Conservation (phyloP, 2,797 vertebrate genomes). For the Nasua narica region DNA sequence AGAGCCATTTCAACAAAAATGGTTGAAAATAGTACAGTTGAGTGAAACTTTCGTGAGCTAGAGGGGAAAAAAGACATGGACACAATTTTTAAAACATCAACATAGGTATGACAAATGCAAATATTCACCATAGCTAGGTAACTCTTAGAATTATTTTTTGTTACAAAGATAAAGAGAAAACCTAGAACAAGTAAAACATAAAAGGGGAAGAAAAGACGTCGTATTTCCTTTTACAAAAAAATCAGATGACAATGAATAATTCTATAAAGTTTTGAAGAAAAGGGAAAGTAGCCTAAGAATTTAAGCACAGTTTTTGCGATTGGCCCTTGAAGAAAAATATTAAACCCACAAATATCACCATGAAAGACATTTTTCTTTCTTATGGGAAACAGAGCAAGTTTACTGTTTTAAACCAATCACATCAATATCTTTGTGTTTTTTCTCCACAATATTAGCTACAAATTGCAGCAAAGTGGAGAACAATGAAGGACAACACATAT, state of each 20-base stretch:
- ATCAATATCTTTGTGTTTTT: background rate
- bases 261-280: background rate
- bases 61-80: background rate
- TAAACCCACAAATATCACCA: background rate
- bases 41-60: background rate
- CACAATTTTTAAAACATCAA: background rate
- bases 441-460: background rate
- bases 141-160: background rate
- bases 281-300: background rate
- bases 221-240: background rate
- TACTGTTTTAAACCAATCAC: background rate
- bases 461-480: background rate
- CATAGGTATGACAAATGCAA: background rate
- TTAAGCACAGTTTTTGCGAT: background rate
- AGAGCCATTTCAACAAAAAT: background rate
- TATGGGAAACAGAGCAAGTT: background rate
- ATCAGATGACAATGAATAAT: background rate
- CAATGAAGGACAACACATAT: background rate
- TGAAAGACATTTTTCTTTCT: background rate
- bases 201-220: background rate
- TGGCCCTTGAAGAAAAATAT: background rate
- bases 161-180: background rate
- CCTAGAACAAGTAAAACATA: background rate
- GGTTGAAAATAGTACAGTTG: background rate
- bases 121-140: background rate